Conservation (phyloP, 1,140 invertebrate species). For the Drosophila funebris region DNA sequence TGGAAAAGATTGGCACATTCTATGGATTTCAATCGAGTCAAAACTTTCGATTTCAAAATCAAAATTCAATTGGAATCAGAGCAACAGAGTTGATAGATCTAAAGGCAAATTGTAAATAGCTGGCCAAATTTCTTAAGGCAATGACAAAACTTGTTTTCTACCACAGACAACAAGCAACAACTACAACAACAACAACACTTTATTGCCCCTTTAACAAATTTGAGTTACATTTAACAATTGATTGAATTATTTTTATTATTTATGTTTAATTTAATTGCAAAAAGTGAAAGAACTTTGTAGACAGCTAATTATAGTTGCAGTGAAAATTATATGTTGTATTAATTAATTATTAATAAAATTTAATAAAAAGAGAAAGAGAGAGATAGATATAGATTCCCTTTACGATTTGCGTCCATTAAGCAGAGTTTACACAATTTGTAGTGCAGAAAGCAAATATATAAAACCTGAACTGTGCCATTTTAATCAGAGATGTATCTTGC, state of each 20-base stretch:
- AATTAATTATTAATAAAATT: too few relatives aligned
- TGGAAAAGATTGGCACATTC: slow-evolving; percentile 11
- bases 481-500: too few relatives aligned
- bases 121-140: slow-evolving; percentile 10
- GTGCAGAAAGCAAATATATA: too few relatives aligned
- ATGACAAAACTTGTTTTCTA: slow-evolving; percentile 10
- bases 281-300: not conserved
- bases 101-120: slow-evolving; percentile 3
- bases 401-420: too few relatives aligned
- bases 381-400: too few relatives aligned
- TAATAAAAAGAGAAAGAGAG: too few relatives aligned
- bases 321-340: too few relatives aligned
- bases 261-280: not conserved
- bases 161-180: slow-evolving; percentile 1
- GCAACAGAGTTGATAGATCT: slow-evolving; percentile 1
- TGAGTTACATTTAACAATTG: not conserved
- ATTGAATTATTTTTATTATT: not conserved
- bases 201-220: not conserved
- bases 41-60: slow-evolving; percentile 30
- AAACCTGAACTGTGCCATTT: too few relatives aligned
- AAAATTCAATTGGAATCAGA: slow-evolving; percentile 15
- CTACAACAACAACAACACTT: not conserved
- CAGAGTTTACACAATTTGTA: too few relatives aligned
- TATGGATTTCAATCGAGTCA: slow-evolving; percentile 5
- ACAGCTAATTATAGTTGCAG: not conserved